Percentiles rank a stretch among this genome's conserved stretches.
Conservation (phyloP, 2,797 vertebrate genomes). For the Melanotaenia nigrans region DNA sequence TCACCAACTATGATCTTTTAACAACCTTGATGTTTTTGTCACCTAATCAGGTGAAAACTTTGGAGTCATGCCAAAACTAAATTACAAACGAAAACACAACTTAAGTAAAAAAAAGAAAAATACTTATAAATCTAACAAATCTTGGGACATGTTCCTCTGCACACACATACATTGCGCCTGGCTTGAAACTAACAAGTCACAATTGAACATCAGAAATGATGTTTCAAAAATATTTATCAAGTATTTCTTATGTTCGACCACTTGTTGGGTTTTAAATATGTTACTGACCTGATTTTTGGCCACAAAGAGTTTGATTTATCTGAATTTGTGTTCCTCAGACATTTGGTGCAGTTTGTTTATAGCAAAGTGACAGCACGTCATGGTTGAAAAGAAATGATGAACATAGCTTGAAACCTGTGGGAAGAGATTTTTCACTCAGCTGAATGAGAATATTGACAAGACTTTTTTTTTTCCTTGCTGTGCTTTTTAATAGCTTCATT, state of each 20-base stretch:
- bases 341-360: conserved; percentile 27
- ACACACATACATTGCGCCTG: neutral
- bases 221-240: neutral
- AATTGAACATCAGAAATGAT: neutral
- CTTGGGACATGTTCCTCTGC: neutral
- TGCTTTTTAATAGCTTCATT: conserved; percentile 39
- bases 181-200: neutral
- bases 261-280: neutral
- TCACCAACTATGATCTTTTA: too few relatives aligned
- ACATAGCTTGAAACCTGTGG: conserved; percentile 26
- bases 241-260: too few relatives aligned
- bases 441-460: conserved; percentile 20
- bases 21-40: too few relatives aligned
- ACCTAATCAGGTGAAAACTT: too few relatives aligned
- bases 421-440: conserved; percentile 28
- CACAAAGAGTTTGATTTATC: neutral
- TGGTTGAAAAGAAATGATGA: conserved; percentile 27
- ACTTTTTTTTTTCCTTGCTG: neutral
- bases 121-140: too few relatives aligned
- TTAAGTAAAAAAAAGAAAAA: too few relatives aligned
- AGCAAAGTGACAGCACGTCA: conserved; percentile 3
- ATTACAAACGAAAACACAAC: too few relatives aligned
- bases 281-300: conserved; percentile 11
- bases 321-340: neutral
- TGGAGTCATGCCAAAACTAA: too few relatives aligned